A percentile compares a stretch with the other conserved stretches of the same genome.
These are phyloP conservation scores for Sitta europaea DNA, from an alignment of 2,113 vertebrate species.

Conservation along the genomic window DNA sequence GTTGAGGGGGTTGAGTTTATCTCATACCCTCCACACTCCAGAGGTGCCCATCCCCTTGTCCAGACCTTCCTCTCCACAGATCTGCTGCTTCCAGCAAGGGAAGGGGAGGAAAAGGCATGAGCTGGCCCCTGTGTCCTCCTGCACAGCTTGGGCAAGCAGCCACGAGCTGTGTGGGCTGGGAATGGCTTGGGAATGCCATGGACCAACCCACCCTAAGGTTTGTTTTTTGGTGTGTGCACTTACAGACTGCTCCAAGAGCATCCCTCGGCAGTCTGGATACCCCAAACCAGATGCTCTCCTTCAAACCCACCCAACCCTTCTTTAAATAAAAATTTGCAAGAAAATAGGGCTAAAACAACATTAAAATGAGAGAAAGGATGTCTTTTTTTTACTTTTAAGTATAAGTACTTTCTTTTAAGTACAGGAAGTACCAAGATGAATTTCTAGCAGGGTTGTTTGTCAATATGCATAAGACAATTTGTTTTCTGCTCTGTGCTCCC, in stretches of 20 bases:
- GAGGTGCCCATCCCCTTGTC: not conserved
- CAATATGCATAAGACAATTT: not conserved
- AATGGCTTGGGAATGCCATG: not conserved
- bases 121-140: not conserved
- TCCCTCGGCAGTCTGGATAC: not conserved
- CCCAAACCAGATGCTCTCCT: not conserved
- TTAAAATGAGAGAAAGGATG: not conserved
- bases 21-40: not conserved
- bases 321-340: not conserved
- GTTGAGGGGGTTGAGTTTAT: not conserved
- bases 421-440: not conserved
- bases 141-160: not conserved
- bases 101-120: accelerated
- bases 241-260: not conserved
- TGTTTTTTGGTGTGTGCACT: not conserved
- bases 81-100: not conserved
- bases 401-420: no score
- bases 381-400: not conserved
- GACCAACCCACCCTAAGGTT: not conserved
- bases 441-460: not conserved
- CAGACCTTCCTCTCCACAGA: not conserved
- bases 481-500: not conserved
- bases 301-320: not conserved
- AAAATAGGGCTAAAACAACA: not conserved
- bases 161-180: not conserved